These are phyloP conservation scores for Epistrophe eligans DNA, from an alignment of 2,888 invertebrate genomes.

Conservation along the genomic window DNA sequence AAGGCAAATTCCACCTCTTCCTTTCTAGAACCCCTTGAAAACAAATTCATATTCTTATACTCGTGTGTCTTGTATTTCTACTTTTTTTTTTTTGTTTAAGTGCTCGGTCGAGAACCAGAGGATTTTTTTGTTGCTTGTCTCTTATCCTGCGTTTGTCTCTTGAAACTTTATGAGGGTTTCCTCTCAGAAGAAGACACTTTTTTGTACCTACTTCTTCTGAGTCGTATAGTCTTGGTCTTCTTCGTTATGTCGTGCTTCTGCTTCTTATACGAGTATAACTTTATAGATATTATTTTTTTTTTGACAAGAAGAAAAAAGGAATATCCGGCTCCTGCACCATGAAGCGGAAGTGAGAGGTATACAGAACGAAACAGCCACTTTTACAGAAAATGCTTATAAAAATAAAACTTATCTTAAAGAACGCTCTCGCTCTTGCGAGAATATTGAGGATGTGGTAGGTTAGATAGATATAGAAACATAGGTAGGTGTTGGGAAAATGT, in stretches of 20 bases:
- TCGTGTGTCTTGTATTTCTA: constrained; percentile 45
- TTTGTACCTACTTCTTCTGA: constrained; percentile 32
- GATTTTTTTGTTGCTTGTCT: constrained; percentile 21
- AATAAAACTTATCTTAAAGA: constrained; percentile 73
- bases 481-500: constrained; percentile 15
- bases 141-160: constrained; percentile 69
- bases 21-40: constrained; percentile 26
- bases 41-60: constrained; percentile 57
- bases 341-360: constrained; percentile 57
- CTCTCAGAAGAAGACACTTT: constrained; percentile 63
- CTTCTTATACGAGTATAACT: neutral
- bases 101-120: constrained; percentile 45
- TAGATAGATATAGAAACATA: neutral
- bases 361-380: constrained; percentile 60
- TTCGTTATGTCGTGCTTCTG: constrained; percentile 51
- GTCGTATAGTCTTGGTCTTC: constrained; percentile 7
- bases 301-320: constrained; percentile 38
- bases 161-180: constrained; percentile 72
- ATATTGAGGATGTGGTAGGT: constrained; percentile 14
- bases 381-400: constrained; percentile 69
- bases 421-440: constrained; percentile 13
- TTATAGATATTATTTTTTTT: neutral
- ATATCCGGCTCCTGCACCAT: constrained; percentile 61
- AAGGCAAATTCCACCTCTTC: neutral
- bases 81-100: constrained; percentile 16